Evolutionary conservation across 2,888 invertebrate genomes (phyloP).

Genomic region (Sarcophaga subvicina): DNA sequence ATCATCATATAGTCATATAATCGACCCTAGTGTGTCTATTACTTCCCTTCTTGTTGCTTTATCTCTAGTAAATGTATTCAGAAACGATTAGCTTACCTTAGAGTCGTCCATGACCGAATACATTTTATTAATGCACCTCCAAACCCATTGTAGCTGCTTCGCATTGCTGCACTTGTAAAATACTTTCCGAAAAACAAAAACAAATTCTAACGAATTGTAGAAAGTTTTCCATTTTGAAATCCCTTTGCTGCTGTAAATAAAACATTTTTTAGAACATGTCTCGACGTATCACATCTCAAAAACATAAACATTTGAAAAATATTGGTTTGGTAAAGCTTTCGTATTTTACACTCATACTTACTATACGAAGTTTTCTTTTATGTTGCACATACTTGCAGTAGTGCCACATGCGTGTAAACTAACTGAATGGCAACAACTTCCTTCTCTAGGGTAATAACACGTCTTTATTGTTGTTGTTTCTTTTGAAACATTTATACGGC

Average conservation of each 20-base stretch:
- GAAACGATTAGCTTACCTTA: too few species aligned
- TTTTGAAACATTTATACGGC: conserved; percentile 37
- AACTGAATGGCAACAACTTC: conserved; percentile 5
- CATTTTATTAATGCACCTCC: too few species aligned
- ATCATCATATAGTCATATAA: too few species aligned
- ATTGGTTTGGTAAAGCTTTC: conserved; percentile 74
- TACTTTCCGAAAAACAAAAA: not conserved
- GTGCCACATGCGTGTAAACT: conserved; percentile 18
- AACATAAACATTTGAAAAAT: conserved; percentile 78
- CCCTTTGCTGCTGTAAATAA: conserved; percentile 38
- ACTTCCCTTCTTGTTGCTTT: too few species aligned
- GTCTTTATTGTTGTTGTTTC: conserved; percentile 18
- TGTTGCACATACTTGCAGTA: conserved; percentile 1
- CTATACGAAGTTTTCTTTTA: not conserved
- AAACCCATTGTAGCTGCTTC: too few species aligned
- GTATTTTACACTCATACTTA: conserved; percentile 71
- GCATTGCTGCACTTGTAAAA: too few species aligned
- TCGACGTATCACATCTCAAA: conserved; percentile 77
- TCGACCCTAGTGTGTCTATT: too few species aligned
- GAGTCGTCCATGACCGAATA: too few species aligned
- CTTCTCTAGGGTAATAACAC: conserved; percentile 50
- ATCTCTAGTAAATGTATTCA: too few species aligned
- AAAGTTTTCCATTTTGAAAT: not conserved
- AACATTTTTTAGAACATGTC: conserved; percentile 59
- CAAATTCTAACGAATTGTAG: not conserved